Percentiles rank a stretch among this genome's conserved stretches.
phyloP scores from a whole-genome alignment of 1,140 invertebrate genomes.

The Hylyphantes graminicola region DNA sequence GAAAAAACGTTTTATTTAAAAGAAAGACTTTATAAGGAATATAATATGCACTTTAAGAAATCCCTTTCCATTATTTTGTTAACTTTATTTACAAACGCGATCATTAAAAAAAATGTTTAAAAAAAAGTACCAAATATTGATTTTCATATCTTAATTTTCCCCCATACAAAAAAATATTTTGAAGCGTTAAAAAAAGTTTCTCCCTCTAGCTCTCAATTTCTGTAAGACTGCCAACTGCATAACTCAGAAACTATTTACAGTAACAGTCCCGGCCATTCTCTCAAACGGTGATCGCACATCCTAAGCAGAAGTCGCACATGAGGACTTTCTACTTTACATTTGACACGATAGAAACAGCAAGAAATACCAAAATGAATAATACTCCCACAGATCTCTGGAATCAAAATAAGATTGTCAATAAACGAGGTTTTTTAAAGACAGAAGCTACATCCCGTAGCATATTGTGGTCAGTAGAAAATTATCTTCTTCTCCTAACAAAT shows the following conservation, averaged over 20 bases:
- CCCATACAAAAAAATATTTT: no score
- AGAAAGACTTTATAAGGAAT: no score
- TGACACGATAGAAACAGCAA: background rate
- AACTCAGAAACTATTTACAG: slow-evolving; percentile 7
- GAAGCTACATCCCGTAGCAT: slow-evolving; percentile 4
- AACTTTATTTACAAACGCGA: no score
- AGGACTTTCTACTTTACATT: background rate
- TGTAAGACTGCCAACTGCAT: no score
- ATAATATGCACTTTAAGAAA: no score
- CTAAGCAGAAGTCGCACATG: background rate
- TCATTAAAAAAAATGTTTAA: no score
- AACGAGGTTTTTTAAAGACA: slow-evolving; percentile 1
- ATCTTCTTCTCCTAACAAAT: background rate
- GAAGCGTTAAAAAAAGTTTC: no score
- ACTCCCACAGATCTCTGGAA: background rate
- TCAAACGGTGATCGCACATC: slow-evolving; percentile 10
- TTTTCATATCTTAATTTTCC: no score
- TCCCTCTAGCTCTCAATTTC: no score
- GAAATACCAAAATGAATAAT: background rate
- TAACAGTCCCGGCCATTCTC: background rate
- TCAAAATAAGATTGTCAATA: background rate
- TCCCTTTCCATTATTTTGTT: no score
- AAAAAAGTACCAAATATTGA: no score
- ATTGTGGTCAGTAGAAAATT: slow-evolving; percentile 19
- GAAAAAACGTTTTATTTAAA: no score